These are phyloP conservation scores for Forbesichthys papilliferus DNA, from an alignment of 2,113 vertebrate species.

Conservation along the genomic window DNA sequence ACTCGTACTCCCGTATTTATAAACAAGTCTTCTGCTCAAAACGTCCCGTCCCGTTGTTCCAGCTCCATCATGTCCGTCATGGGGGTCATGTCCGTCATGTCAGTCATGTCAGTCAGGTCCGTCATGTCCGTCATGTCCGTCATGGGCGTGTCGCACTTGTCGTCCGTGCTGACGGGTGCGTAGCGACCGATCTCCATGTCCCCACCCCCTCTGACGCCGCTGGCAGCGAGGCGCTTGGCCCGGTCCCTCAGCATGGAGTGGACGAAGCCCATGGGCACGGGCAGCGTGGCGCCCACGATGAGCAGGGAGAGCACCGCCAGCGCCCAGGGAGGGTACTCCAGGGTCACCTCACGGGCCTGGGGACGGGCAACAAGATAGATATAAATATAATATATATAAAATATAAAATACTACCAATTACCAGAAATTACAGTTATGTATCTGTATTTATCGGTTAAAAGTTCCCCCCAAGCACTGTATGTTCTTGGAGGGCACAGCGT, in stretches of 20 bases:
- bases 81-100: neutral
- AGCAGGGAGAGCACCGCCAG: conserved; percentile 74
- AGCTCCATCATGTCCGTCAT: conserved; percentile 8
- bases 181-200: conserved; percentile 33
- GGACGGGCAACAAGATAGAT: conserved; percentile 6
- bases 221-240: neutral
- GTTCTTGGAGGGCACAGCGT: too few relatives aligned
- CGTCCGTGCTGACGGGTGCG: conserved; percentile 46
- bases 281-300: conserved; percentile 73
- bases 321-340: conserved; percentile 80
- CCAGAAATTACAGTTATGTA: too few relatives aligned
- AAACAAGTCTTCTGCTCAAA: too few relatives aligned
- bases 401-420: too few relatives aligned
- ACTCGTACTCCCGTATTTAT: too few relatives aligned
- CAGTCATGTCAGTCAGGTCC: too few relatives aligned
- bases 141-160: conserved; percentile 53
- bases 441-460: too few relatives aligned
- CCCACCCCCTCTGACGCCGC: neutral
- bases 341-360: conserved; percentile 73
- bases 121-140: conserved; percentile 47
- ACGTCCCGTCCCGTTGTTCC: neutral
- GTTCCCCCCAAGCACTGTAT: too few relatives aligned
- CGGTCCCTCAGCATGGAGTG: conserved; percentile 45
- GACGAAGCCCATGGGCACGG: conserved; percentile 71
- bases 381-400: too few relatives aligned